Evolutionary conservation across 2,113 vertebrate genomes (phyloP).

Genomic region (Centropristis striata): DNA sequence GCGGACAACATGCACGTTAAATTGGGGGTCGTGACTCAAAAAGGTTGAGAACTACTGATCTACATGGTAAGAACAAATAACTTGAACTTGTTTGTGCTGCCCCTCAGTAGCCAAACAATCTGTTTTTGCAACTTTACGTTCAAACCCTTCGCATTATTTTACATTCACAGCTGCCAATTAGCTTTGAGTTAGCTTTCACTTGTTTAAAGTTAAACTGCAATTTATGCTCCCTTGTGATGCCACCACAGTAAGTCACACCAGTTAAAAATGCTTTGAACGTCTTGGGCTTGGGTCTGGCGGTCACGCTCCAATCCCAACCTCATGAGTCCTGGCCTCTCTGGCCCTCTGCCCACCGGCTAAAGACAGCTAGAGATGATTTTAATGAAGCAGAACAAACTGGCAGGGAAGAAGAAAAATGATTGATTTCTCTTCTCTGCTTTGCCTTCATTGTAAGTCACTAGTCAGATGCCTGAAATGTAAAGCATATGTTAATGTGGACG

Average conservation of each 20-base stretch:
- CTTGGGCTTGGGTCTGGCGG: conserved; percentile 26
- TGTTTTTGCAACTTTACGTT: not conserved
- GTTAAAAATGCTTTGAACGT: conserved; percentile 57
- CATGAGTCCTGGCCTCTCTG: conserved; percentile 57
- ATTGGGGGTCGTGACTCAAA: too few species aligned
- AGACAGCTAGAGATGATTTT: conserved; percentile 60
- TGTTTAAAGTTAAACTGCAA: conserved; percentile 15
- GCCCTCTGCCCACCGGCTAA: conserved; percentile 28
- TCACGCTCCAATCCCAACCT: conserved; percentile 68
- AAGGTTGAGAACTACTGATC: too few species aligned
- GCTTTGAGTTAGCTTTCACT: conserved; percentile 1
- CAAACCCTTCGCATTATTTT: not conserved
- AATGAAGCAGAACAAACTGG: conserved; percentile 72
- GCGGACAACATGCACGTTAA: too few species aligned
- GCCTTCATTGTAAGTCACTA: conserved; percentile 24
- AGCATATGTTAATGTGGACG: conserved; percentile 60
- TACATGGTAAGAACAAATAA: too few species aligned
- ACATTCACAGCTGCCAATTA: conserved; percentile 10
- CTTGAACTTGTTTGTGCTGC: not conserved
- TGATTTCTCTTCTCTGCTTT: conserved; percentile 38
- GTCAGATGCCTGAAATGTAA: conserved; percentile 50
- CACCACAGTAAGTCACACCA: conserved; percentile 28
- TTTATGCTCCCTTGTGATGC: conserved; percentile 27
- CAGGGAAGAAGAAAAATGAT: conserved; percentile 36
- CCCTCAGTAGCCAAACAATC: not conserved